These are phyloP conservation scores for Eupelmus urozonus DNA, from an alignment of 2,888 invertebrate genomes.

Conservation along the genomic window DNA sequence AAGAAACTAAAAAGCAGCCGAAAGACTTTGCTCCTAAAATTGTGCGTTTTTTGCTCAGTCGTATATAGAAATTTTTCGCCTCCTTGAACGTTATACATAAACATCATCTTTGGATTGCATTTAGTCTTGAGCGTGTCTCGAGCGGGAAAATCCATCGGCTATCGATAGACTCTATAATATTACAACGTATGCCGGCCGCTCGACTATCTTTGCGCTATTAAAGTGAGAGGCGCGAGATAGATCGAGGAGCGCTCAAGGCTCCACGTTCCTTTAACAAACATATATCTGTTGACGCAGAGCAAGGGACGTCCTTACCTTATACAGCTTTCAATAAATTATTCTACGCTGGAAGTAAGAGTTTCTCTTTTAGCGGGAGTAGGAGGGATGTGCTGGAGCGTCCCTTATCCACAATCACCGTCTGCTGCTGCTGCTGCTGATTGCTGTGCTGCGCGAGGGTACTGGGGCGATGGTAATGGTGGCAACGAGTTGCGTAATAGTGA, in stretches of 20 bases:
- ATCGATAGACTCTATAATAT: slow-evolving; percentile 11
- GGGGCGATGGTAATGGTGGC: slow-evolving; percentile 4
- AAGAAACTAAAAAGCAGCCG: slow-evolving; percentile 24
- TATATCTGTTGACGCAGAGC: neutral
- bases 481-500: neutral
- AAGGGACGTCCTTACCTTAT: slow-evolving; percentile 42
- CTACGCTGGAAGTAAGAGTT: slow-evolving; percentile 20
- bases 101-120: slow-evolving; percentile 71
- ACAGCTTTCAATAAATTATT: neutral
- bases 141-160: slow-evolving; percentile 25
- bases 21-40: slow-evolving; percentile 38
- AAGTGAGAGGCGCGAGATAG: neutral
- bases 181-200: too few relatives aligned
- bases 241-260: neutral
- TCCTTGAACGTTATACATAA: slow-evolving; percentile 56
- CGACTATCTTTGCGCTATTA: neutral
- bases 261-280: neutral
- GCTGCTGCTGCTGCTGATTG: slow-evolving; percentile 45
- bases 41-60: slow-evolving; percentile 53
- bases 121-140: slow-evolving; percentile 68
- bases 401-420: neutral
- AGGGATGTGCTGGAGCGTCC: slow-evolving; percentile 18
- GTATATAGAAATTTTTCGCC: slow-evolving; percentile 45
- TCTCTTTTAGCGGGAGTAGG: slow-evolving; percentile 14
- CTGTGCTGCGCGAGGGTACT: neutral